These are phyloP conservation scores for Ochropleura leucogaster DNA, from an alignment of 2,888 invertebrate species.

Conservation along the genomic window DNA sequence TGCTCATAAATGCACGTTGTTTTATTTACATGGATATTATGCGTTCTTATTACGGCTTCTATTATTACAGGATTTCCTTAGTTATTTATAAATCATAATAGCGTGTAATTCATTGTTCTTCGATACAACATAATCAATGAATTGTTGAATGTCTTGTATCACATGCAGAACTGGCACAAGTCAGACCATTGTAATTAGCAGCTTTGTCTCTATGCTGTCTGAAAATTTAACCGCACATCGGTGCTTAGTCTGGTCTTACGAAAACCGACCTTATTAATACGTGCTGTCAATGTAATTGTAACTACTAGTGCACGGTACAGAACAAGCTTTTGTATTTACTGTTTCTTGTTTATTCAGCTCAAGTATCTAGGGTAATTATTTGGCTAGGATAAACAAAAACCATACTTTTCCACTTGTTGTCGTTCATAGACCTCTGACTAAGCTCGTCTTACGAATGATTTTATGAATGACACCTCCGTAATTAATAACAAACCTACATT, in stretches of 20 bases:
- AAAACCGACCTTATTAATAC: too few relatives aligned
- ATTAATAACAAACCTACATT: not conserved
- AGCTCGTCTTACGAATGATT: slow-evolving; percentile 16
- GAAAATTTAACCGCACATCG: not conserved
- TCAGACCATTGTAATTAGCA: not conserved
- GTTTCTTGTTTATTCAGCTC: slow-evolving; percentile 22
- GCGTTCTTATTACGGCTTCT: slow-evolving; percentile 26
- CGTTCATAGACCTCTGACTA: slow-evolving; percentile 32
- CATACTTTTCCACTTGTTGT: slow-evolving; percentile 1
- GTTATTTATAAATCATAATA: slow-evolving; percentile 34
- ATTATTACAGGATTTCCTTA: slow-evolving; percentile 46
- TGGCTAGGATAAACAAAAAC: slow-evolving; percentile 17
- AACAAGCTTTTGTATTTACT: slow-evolving; percentile 19
- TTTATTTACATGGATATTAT: slow-evolving; percentile 34
- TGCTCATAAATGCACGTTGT: slow-evolving; percentile 30
- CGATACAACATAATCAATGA: slow-evolving; percentile 16
- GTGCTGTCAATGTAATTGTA: too few relatives aligned
- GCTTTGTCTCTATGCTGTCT: not conserved
- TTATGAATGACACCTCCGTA: slow-evolving; percentile 23
- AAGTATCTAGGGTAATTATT: slow-evolving; percentile 32
- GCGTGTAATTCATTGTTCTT: slow-evolving; percentile 35
- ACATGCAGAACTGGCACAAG: not conserved
- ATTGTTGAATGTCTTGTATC: slow-evolving; percentile 13
- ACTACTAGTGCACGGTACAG: not conserved
- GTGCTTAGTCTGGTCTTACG: too few relatives aligned